phyloP scores from a whole-genome alignment of 2,797 vertebrate genomes.

The Tolypeutes matacus region DNA sequence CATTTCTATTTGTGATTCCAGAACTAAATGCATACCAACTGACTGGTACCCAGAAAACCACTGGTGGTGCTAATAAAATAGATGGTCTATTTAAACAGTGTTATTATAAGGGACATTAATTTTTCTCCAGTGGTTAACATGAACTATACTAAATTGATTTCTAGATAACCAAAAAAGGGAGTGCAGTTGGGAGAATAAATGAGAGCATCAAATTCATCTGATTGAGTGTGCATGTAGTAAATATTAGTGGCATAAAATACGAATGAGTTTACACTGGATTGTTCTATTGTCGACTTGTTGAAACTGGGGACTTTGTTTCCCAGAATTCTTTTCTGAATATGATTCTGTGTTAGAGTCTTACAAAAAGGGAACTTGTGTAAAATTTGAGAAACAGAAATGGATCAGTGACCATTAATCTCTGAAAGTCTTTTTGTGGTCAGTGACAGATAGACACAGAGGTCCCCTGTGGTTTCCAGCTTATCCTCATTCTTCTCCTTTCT shows the following conservation, averaged over 20 bases:
- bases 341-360: neutral
- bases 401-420: neutral
- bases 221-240: neutral
- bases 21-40: slow-evolving; percentile 37
- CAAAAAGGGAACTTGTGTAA: neutral
- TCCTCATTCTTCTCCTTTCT: neutral
- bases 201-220: neutral
- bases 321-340: slow-evolving; percentile 22
- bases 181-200: neutral
- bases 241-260: neutral
- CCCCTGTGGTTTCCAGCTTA: neutral
- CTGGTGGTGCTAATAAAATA: slow-evolving; percentile 46
- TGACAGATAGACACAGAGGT: neutral
- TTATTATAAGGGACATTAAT: slow-evolving; percentile 51
- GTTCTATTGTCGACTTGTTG: neutral
- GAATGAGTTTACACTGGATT: neutral
- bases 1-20: neutral
- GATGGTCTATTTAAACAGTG: slow-evolving; percentile 23
- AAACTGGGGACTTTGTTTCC: neutral
- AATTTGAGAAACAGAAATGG: neutral
- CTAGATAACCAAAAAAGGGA: slow-evolving; percentile 6
- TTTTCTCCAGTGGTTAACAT: slow-evolving; percentile 46
- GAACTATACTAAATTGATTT: slow-evolving; percentile 35
- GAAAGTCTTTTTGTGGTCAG: neutral
- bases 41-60: neutral